Evolutionary conservation across 2,797 vertebrate species (phyloP).

Genomic region (Carapus acus): DNA sequence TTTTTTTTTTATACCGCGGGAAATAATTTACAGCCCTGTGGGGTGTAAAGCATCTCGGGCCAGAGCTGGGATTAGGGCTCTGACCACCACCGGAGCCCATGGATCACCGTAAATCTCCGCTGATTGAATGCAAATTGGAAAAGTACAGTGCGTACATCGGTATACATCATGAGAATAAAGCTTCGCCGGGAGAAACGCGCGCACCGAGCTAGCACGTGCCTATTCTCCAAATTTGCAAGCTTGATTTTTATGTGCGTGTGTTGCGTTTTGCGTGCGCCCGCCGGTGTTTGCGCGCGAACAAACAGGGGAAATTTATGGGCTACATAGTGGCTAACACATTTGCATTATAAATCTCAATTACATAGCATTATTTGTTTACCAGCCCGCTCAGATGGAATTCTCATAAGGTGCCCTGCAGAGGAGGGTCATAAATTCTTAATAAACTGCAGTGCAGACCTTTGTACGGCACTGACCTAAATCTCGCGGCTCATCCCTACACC

Average conservation of each 20-base stretch:
- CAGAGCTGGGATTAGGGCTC: slow-evolving; percentile 66
- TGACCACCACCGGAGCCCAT: slow-evolving; percentile 60
- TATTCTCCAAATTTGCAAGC: slow-evolving; percentile 52
- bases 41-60: slow-evolving; percentile 59
- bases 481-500: slow-evolving; percentile 62
- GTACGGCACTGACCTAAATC: slow-evolving; percentile 71
- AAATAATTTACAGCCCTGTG: slow-evolving; percentile 70
- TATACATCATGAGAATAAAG: slow-evolving; percentile 68
- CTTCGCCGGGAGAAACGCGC: slow-evolving; percentile 30
- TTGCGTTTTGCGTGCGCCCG: slow-evolving; percentile 31
- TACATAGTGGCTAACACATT: slow-evolving; percentile 59
- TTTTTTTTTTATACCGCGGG: slow-evolving; percentile 50
- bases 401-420: slow-evolving; percentile 65
- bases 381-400: slow-evolving; percentile 54
- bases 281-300: slow-evolving; percentile 16
- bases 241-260: slow-evolving; percentile 42
- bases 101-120: slow-evolving; percentile 69
- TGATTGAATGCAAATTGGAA: slow-evolving; percentile 76
- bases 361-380: slow-evolving; percentile 71
- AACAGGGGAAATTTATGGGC: slow-evolving; percentile 57
- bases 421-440: slow-evolving; percentile 77
- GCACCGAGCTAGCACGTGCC: slow-evolving; percentile 22
- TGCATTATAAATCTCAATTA: slow-evolving; percentile 76
- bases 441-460: slow-evolving; percentile 78
- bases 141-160: slow-evolving; percentile 63